Base-by-base conservation (phyloP, 2,113 vertebrate genomes). In the Hyaena hyaena region DNA sequence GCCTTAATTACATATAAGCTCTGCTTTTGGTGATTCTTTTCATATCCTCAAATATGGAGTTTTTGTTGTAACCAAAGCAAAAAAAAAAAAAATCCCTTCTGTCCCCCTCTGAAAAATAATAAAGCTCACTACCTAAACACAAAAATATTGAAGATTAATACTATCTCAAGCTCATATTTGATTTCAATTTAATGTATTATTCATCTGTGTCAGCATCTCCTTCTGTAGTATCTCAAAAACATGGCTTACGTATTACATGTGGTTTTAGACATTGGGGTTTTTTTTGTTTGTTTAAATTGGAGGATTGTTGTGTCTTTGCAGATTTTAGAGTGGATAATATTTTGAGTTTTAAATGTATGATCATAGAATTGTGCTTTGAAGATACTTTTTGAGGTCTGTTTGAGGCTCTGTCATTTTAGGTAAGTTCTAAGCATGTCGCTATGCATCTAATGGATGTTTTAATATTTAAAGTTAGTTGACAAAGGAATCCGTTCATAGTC, bases 331-430 rank as follows among this genome's bases (percentile, higher is more conserved):
- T 89, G 31, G 39, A 17, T 96, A 94, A 66, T 89, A 82, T 92
- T 96, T 97, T 86, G 66, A 82, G n/a, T 89, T 82, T 90, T 80
- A 95, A 89, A 43, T 90, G 58, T n/a, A 16, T 73, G 11, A 65
- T 87, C 48, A 80, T 93, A 65, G 83, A 71, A 91, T 95, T 93
- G 16, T 73, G 23, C 71, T 96, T 93, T 93, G 81, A 92, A 93
- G 88, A 86, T 95, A 89, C 10, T 39, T 92, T 92, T 68, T 79
- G 48, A 90, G 93, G 61, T 55, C 26, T 74, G 1, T 80, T 74
- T 65, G 79, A 88, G 26, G 48, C 63, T 96, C 33, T 81, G 5
- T 83, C 85, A 4, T 87, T 65, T 94, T 90, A 90, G 48, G 71
- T 69, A 85, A 73, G 31, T 96, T 89, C 17, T 95, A 39, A 83